Base-by-base conservation (phyloP, 2,113 vertebrate species). In the Pelvicachromis taeniatus region DNA sequence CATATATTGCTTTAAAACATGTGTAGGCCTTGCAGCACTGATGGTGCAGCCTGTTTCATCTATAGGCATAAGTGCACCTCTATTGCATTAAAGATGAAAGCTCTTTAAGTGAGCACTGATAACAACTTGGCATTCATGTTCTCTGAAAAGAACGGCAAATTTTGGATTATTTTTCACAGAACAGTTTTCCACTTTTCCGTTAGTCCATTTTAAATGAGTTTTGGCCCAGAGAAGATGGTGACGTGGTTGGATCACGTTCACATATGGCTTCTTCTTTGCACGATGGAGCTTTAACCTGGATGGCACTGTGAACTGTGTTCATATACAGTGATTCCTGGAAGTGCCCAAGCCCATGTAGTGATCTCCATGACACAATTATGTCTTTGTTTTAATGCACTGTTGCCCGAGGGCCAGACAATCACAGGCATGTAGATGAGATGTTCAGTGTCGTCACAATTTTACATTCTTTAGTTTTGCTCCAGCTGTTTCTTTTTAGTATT, bases 131-230 rank as follows among this genome's bases (percentile, higher is more conserved):
- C 9, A 0, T 61, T 61, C 31, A 61, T 65, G 19, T 65, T 65
- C 0, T 0, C 29, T 5, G 1, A 40, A 40, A 40, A 40, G 10
- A 65, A 40, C 4, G 33, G 0, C 11, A 2, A 2, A 1, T 7
- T 65, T 14, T 40, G 19, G 19, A 33, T 40, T 65, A 6, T 21
- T 65, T 65, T 0, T 2, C 48, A 8, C 7, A 16, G 48, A 50
- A 50, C 3, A 17, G 7, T 19, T 50, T 50, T 50, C 0, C 33
- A 21, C 2, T 3, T 65, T 14, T n/a, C 33, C 4, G n/a, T 65
- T 40, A n/a, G 61, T 40, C 19, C 19, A 40, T 65, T 65, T 5
- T 40, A 65, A 65, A 40, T 65, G 61, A 10, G 38, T 31, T 31
- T 31, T 31, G 29, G 29, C 29, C 29, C 29, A 61, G 58, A 61